Evolutionary conservation across 2,797 vertebrate genomes (phyloP).

Genomic region (Sciurus vulgaris): DNA sequence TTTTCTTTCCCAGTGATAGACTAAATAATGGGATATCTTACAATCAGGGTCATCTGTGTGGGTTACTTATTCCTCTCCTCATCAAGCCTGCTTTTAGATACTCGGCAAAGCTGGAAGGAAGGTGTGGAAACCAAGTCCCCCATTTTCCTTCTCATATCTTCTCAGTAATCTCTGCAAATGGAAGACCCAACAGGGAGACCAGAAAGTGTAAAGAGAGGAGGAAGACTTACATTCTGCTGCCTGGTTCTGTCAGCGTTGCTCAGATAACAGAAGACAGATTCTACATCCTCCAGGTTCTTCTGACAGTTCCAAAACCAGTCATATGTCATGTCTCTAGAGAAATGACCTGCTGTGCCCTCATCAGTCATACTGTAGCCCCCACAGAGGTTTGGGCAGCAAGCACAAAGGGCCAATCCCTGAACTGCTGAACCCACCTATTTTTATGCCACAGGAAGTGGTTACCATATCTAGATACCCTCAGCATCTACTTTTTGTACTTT

Average conservation of each 20-base stretch:
- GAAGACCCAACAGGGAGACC: neutral
- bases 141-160: neutral
- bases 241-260: neutral
- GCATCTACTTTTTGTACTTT: neutral
- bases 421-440: neutral
- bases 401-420: neutral
- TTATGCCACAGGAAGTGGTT: neutral
- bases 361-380: neutral
- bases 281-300: neutral
- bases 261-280: neutral
- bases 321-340: rapidly evolving
- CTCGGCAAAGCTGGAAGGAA: neutral
- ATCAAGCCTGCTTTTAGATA: neutral
- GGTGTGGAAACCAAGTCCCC: neutral
- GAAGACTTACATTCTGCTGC: neutral
- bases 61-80: neutral
- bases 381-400: neutral
- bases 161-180: neutral
- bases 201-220: neutral
- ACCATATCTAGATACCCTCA: neutral
- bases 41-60: neutral
- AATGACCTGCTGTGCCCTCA: no score
- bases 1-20: neutral
- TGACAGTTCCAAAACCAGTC: neutral
- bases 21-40: neutral